phyloP scores from a whole-genome alignment of 2,797 vertebrate species.

The Xiphophorus birchmanni region DNA sequence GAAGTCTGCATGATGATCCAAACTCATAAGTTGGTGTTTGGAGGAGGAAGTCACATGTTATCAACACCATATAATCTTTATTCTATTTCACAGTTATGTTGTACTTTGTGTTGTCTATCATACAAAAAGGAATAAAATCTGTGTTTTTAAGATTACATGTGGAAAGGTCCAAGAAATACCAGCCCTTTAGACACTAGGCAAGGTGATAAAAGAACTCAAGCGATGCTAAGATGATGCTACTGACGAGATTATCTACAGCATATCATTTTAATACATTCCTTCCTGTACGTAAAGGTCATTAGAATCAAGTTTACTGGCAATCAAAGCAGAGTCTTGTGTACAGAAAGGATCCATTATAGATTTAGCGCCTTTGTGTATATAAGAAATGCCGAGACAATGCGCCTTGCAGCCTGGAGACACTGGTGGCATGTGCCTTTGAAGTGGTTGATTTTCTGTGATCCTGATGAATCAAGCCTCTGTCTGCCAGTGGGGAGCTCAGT shows the following conservation, averaged over 20 bases:
- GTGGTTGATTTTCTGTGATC: slow-evolving; percentile 50
- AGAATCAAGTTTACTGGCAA: slow-evolving; percentile 11
- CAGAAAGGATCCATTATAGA: slow-evolving; percentile 24
- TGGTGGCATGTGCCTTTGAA: slow-evolving; percentile 52
- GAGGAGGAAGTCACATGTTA: slow-evolving; percentile 50
- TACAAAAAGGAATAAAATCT: neutral
- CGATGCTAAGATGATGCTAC: slow-evolving; percentile 31
- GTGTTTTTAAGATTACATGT: neutral
- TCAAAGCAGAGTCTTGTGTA: slow-evolving; percentile 12
- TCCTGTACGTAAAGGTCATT: slow-evolving; percentile 27
- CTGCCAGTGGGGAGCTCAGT: slow-evolving; percentile 46
- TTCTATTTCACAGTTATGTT: neutral
- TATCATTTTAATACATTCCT: neutral
- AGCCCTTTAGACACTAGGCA: slow-evolving; percentile 1
- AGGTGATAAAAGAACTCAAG: slow-evolving; percentile 45
- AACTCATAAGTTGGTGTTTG: slow-evolving; percentile 38
- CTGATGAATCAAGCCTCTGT: slow-evolving; percentile 55
- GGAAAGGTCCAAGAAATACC: neutral
- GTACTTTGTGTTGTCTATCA: neutral
- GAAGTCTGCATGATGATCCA: slow-evolving; percentile 36
- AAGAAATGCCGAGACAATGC: slow-evolving; percentile 24
- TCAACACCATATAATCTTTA: neutral
- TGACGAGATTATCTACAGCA: slow-evolving; percentile 26
- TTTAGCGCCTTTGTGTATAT: slow-evolving; percentile 27
- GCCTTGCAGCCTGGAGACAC: slow-evolving; percentile 39